Base-by-base conservation (phyloP, 2,113 vertebrate genomes). In the Sclerurus mexicanus region DNA sequence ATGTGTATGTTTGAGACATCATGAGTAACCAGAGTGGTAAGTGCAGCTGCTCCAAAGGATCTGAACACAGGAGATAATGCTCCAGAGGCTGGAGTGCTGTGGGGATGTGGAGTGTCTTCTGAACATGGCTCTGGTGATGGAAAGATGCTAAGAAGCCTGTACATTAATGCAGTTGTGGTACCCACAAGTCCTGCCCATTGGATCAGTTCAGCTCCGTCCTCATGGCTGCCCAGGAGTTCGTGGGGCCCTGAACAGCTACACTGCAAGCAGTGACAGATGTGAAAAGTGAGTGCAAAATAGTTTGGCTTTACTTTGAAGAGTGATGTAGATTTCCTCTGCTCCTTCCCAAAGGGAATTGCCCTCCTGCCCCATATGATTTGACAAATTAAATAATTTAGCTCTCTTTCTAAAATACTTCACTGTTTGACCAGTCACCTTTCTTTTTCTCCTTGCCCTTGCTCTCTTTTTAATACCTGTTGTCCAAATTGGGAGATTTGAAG, bases 21-120 rank as follows among this genome's bases (percentile, higher is more conserved):
- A n/a, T 14, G 46, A 63, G 47, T 44, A 44, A 33, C 15, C 28
- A 52, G 59, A 77, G 52, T 64, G 37, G 19, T 53, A 33, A 15
- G 55, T 30, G 40, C 59, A 90, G 83, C 67, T 66, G 46, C 75
- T 87, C 27, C 47, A 16, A 1, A 2, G 39, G 50, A 5, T 62
- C 5, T 10, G 30, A 22, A 4, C 14, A 22, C 18, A 69, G 69
- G 47, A 56, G 40, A 16, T 46, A 6, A 2, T 0, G 1, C 5
- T 58, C 12, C 62, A 86, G 84, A n/a, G 76, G 74, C 87, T 87
- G 74, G 46, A 37, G 58, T 31, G 33, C 42, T 67, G 14, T 35
- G 50, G 9, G 55, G 7, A 12, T 46, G 20, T 16, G 30, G 39
- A 40, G 7, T 27, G 11, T 39, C 40, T 77, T 86, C n/a, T 55